Conservation (phyloP, 2,113 vertebrate genomes). For the Pachypanchax playfairii region DNA sequence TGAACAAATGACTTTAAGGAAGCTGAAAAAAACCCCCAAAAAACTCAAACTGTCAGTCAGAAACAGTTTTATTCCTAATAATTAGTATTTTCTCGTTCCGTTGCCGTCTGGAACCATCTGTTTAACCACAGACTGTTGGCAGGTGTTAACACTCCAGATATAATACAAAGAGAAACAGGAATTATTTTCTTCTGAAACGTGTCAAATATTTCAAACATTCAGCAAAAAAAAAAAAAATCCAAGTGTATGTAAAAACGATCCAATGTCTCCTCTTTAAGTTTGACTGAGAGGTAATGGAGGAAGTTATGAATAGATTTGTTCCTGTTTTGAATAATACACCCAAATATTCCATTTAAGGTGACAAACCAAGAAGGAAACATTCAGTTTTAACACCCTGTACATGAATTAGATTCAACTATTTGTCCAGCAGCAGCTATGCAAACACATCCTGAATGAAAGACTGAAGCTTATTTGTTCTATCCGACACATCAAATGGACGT, state of each 20-base stretch:
- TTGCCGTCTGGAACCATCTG: too few species aligned
- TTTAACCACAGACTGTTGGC: too few species aligned
- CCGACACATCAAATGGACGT: not conserved
- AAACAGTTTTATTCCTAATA: too few species aligned
- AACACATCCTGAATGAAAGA: not conserved
- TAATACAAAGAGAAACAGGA: too few species aligned
- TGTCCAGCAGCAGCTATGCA: slow-evolving; percentile 6
- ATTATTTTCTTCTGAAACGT: too few species aligned
- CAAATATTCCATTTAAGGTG: too few species aligned
- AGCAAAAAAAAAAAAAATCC: not conserved
- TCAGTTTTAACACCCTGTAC: not conserved
- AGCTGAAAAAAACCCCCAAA: too few species aligned
- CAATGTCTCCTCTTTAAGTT: not conserved
- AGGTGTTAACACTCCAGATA: too few species aligned
- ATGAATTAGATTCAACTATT: not conserved
- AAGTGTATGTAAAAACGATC: not conserved
- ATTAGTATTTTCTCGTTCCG: too few species aligned
- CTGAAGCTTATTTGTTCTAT: slow-evolving; percentile 1
- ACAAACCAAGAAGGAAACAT: not conserved
- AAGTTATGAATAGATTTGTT: not conserved
- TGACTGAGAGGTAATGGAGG: not conserved
- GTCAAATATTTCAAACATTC: not conserved
- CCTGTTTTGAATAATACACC: not conserved
- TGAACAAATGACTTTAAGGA: too few species aligned
- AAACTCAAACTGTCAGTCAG: too few species aligned